Evolutionary conservation across 64 coral and sea anemone genomes (phyloP).

Genomic region (Pocillopora verrucosa): DNA sequence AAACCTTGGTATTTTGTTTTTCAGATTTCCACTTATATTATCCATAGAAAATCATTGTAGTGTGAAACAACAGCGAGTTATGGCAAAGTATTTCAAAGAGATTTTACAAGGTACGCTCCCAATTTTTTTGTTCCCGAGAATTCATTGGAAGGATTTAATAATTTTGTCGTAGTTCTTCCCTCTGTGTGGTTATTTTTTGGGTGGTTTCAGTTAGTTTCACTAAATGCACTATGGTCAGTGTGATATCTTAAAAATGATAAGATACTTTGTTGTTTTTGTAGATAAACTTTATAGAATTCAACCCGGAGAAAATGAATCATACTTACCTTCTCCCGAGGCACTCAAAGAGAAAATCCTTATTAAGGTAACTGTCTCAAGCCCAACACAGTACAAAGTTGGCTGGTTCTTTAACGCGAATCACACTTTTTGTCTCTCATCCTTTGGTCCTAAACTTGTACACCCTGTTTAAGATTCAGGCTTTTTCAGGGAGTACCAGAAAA

Average conservation of each 20-base stretch:
- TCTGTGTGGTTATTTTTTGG: too few relatives aligned
- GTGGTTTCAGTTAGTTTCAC: too few relatives aligned
- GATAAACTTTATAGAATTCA: slow-evolving; percentile 77
- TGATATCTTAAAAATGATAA: background rate
- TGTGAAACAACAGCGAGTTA: slow-evolving; percentile 93
- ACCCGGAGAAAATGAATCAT: slow-evolving; percentile 80
- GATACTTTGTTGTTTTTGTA: slow-evolving; percentile 28
- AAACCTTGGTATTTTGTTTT: background rate
- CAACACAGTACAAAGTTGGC: background rate
- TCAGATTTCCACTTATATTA: slow-evolving; percentile 90
- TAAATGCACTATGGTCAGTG: too few relatives aligned
- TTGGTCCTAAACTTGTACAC: too few relatives aligned
- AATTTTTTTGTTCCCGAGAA: too few relatives aligned
- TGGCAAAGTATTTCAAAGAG: slow-evolving; percentile 91
- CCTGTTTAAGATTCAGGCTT: too few relatives aligned
- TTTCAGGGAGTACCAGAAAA: too few relatives aligned
- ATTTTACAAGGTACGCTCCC: slow-evolving; percentile 81
- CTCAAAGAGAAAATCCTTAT: slow-evolving; percentile 79
- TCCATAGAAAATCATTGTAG: slow-evolving; percentile 98
- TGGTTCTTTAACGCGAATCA: background rate
- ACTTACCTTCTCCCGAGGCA: slow-evolving; percentile 85
- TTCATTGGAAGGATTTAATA: too few relatives aligned
- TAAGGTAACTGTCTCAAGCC: slow-evolving; percentile 50
- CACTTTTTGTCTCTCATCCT: too few relatives aligned
- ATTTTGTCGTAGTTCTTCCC: too few relatives aligned